Evolutionary conservation across 2,113 vertebrate genomes (phyloP), one percentile per base, ranked within the genome.

Genomic region (Dolichallabes microphthalmus): DNA sequence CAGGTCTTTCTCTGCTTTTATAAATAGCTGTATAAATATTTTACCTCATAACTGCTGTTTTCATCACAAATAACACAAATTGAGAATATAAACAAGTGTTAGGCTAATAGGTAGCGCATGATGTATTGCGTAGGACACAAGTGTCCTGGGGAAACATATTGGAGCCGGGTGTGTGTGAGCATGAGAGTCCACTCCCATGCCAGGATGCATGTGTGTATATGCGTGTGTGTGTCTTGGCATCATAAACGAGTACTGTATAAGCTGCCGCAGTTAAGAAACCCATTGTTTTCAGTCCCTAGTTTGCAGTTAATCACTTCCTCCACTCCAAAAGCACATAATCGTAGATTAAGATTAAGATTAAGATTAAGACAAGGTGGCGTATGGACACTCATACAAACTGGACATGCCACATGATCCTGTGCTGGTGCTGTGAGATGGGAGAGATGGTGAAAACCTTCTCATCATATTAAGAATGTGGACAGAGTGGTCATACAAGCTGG

Each of bases 301-400:
- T 80, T 80, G 57, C 58, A 61, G 61, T 58, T 85, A 85, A 85
- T 85, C 84, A 80, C 68, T 52, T 86, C 78, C 84, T 81, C 78
- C 64, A 73, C 57, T 80, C n/a, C 52, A 57, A 50, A 61, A 76
- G 60, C 30, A 57, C 63, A 69, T 79, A 86, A 86, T 74, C 84
- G 66, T 39, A 74, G 84, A 86, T 86, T 80, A 81, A 63, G 84
- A 58, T 35, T 71, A 45, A 73, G 66, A 84, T 61, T 58, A 50
- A 2, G 64, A 55, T 4, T n/a, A n/a, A n/a, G n/a, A n/a, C n/a
- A 2, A 64, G 74, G n/a, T 58, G 83, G 76, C n/a, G 55, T 73
- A 52, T 68, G 83, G 74, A 30, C 64, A 27, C 22, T 27, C 30
- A n/a, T 20, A 22, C 32, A 71, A 57, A 78, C 22, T n/a, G 27